Conservation (phyloP, 2,888 invertebrate species). For the Polymixis lichenea region DNA sequence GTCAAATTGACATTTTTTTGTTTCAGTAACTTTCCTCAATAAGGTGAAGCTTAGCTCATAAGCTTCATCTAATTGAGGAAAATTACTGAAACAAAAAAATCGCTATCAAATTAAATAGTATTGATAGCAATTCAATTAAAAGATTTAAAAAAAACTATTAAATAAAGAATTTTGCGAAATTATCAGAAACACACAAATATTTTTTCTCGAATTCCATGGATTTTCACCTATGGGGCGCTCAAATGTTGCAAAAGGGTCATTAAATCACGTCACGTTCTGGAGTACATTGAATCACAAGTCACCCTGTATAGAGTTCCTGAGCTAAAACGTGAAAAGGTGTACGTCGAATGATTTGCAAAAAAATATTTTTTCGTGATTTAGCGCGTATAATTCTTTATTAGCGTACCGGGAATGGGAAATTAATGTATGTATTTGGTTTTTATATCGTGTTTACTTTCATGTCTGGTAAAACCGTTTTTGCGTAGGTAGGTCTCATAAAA, state of each 20-base stretch:
- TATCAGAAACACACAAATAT: too few species aligned
- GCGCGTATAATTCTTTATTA: slow-evolving; percentile 48
- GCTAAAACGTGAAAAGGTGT: slow-evolving; percentile 11
- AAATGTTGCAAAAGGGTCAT: background rate
- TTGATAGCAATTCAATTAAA: background rate
- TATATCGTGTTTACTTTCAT: slow-evolving; percentile 1
- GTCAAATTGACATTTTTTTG: background rate
- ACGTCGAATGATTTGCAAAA: slow-evolving; percentile 8
- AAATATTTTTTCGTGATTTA: slow-evolving; percentile 29
- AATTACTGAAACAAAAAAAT: too few species aligned
- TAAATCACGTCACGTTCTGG: background rate
- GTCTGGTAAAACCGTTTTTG: slow-evolving; percentile 33
- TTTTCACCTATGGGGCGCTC: background rate
- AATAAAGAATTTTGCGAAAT: background rate
- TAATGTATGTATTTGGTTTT: slow-evolving; percentile 26
- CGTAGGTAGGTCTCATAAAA: background rate
- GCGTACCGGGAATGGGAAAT: slow-evolving; percentile 13
- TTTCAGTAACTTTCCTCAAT: background rate
- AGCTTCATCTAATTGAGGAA: too few species aligned
- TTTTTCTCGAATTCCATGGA: too few species aligned
- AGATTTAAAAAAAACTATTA: background rate
- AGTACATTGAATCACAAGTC: background rate
- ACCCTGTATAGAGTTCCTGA: background rate
- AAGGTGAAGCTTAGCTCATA: too few species aligned
- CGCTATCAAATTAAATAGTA: background rate